Percentiles rank a stretch among this genome's conserved stretches.
These are phyloP conservation scores for Pherbina coryleti DNA, from an alignment of 2,888 invertebrate genomes.

Conservation along the genomic window DNA sequence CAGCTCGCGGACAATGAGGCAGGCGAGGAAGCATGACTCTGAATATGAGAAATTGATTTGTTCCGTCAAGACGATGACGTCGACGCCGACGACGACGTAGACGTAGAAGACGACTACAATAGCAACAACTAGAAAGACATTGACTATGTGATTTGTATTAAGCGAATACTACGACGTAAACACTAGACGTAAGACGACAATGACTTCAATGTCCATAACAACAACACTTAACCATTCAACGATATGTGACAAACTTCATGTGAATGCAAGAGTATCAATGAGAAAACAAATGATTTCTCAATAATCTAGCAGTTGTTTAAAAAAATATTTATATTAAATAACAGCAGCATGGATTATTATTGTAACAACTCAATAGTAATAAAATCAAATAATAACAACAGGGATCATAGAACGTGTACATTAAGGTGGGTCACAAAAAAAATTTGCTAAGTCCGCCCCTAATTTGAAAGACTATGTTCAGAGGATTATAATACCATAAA, in stretches of 20 bases:
- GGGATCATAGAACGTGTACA: too few species aligned
- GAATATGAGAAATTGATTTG: conserved; percentile 21
- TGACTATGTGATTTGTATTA: conserved; percentile 4
- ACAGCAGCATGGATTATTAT: too few species aligned
- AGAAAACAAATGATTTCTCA: conserved; percentile 6
- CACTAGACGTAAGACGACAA: conserved; percentile 8
- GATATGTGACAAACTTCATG: not conserved
- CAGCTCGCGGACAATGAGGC: conserved; percentile 4
- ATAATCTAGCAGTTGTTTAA: too few species aligned
- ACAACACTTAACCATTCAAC: not conserved
- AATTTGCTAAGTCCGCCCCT: too few species aligned
- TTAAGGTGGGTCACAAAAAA: too few species aligned
- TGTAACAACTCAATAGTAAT: too few species aligned
- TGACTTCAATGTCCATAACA: not conserved
- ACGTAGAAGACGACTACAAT: conserved; percentile 5
- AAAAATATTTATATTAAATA: too few species aligned
- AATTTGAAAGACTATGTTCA: too few species aligned
- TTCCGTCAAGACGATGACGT: not conserved
- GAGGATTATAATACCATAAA: too few species aligned
- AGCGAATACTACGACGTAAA: conserved; percentile 1
- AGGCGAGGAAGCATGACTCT: conserved; percentile 15
- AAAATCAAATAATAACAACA: too few species aligned
- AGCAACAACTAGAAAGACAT: not conserved
- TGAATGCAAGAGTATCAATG: conserved; percentile 18
- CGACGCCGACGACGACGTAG: not conserved